These are phyloP conservation scores for rabbit (Oryctolagus cuniculus) DNA, from an alignment of 2,113 vertebrate genomes.

Conservation along the genomic window mOryCun1.1 NC_091442.1:1900501-1901000, in stretches of 20 bases:
- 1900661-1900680: neutral
- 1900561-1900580: neutral
- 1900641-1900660: neutral
- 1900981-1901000: rapidly evolving
- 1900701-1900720: neutral
- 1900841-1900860: too few relatives aligned
- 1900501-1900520: too few relatives aligned
- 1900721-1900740: neutral
- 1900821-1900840: neutral
- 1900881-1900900: rapidly evolving
- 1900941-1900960: rapidly evolving
- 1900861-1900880: rapidly evolving
- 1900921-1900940: too few relatives aligned
- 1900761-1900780: neutral
- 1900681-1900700: neutral
- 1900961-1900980: rapidly evolving
- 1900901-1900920: neutral
- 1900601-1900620: neutral
- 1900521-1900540: neutral
- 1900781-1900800: neutral
- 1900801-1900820: neutral
- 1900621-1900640: neutral
- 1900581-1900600: neutral
- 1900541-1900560: neutral
- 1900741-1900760: neutral